phyloP scores from a whole-genome alignment of 2,888 invertebrate genomes.

The Gymnosoma rotundatum region DNA sequence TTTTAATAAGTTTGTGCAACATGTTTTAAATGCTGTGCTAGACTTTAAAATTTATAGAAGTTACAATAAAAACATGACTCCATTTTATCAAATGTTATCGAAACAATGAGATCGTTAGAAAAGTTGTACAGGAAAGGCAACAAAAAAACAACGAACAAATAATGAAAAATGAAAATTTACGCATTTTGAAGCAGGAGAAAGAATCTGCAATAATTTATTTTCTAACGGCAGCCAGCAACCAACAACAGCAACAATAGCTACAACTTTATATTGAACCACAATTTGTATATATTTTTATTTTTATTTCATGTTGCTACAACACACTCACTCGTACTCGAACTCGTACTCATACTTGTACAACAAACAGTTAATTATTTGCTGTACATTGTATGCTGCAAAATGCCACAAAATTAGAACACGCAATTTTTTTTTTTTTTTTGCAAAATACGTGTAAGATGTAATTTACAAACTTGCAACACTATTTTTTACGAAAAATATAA shows the following conservation, averaged over 20 bases:
- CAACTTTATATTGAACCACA: slow-evolving; percentile 6
- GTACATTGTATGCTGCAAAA: slow-evolving; percentile 12
- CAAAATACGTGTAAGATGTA: slow-evolving; percentile 26
- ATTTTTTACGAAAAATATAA: not conserved
- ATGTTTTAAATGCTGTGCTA: slow-evolving; percentile 20
- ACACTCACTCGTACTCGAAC: not conserved
- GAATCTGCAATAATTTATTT: slow-evolving; percentile 69
- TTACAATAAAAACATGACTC: slow-evolving; percentile 46
- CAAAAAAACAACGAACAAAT: not conserved
- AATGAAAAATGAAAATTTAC: slow-evolving; percentile 64
- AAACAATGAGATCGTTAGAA: slow-evolving; percentile 69
- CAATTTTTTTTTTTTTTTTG: slow-evolving; percentile 41
- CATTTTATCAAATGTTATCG: slow-evolving; percentile 67
- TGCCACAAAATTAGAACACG: slow-evolving; percentile 67
- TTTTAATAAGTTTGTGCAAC: slow-evolving; percentile 44
- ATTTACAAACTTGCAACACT: slow-evolving; percentile 47
- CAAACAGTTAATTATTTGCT: slow-evolving; percentile 64
- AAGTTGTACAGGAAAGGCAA: not conserved
- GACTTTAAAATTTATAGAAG: slow-evolving; percentile 59
- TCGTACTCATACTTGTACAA: slow-evolving; percentile 15
- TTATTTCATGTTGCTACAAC: slow-evolving; percentile 42
- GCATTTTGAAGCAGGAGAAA: slow-evolving; percentile 60
- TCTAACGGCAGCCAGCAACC: slow-evolving; percentile 58
- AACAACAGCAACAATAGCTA: not conserved
- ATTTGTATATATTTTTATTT: slow-evolving; percentile 28